These are phyloP conservation scores for Synergus japonicus DNA, from an alignment of 2,888 invertebrate genomes.

Conservation along the genomic window DNA sequence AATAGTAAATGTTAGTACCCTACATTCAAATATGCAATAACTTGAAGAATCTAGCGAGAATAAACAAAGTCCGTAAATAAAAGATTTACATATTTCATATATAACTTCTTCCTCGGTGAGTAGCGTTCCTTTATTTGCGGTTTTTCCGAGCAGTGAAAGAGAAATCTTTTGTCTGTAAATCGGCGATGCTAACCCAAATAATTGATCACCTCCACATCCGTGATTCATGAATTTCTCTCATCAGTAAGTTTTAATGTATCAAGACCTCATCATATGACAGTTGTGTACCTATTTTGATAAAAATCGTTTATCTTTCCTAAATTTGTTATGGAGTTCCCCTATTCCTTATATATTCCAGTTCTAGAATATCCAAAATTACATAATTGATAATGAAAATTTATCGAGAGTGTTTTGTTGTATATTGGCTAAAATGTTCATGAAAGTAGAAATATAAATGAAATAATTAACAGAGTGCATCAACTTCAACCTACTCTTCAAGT, in stretches of 20 bases:
- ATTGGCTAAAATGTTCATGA: neutral
- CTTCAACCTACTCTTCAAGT: neutral
- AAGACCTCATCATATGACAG: too few relatives aligned
- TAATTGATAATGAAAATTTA: neutral
- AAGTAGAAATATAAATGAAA: neutral
- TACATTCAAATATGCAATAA: neutral
- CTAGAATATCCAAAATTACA: too few relatives aligned
- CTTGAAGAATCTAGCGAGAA: neutral
- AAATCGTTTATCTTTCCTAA: too few relatives aligned
- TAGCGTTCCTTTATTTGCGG: constrained; percentile 12
- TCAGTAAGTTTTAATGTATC: constrained; percentile 1
- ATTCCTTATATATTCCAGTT: too few relatives aligned
- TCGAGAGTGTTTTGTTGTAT: neutral
- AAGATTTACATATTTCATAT: neutral
- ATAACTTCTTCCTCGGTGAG: neutral
- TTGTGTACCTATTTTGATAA: too few relatives aligned
- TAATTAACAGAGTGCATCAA: neutral
- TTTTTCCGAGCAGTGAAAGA: constrained; percentile 39
- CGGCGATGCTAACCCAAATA: constrained; percentile 8
- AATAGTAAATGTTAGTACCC: neutral
- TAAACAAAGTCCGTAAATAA: neutral
- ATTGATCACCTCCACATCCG: constrained; percentile 23
- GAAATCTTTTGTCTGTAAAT: constrained; percentile 21
- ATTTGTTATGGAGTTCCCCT: too few relatives aligned
- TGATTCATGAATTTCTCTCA: constrained; percentile 21